A percentile compares a stretch with the other conserved stretches of the same genome.
These are phyloP conservation scores for Zosterops lateralis DNA, from an alignment of 2,113 vertebrate species.

Conservation along the genomic window DNA sequence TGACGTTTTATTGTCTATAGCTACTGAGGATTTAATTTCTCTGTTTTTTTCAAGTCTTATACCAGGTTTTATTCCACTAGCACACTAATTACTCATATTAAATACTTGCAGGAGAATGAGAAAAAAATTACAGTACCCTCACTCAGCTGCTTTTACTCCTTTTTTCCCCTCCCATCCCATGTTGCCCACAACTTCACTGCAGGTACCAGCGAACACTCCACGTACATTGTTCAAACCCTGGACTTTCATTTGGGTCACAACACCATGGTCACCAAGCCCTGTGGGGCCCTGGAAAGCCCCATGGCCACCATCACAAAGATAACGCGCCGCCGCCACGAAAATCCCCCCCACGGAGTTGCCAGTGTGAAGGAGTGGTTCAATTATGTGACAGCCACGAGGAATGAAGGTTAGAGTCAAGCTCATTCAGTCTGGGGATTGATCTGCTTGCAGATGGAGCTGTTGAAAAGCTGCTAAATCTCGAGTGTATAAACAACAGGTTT, in stretches of 20 bases:
- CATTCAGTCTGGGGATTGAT: not conserved
- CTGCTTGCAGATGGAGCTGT: not conserved
- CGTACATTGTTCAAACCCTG: constrained; percentile 94
- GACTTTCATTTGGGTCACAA: constrained; percentile 98
- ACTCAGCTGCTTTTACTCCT: not conserved
- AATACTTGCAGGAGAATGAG: not conserved
- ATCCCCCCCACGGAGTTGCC: constrained; percentile 94
- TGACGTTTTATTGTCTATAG: not conserved
- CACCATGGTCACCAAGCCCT: constrained; percentile 98
- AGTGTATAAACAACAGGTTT: not conserved
- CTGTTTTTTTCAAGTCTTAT: not conserved
- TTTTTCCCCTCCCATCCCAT: not conserved
- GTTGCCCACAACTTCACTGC: not conserved
- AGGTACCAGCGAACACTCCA: constrained; percentile 94
- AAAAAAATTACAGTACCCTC: not conserved
- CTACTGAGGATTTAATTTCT: not conserved
- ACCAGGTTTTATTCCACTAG: not conserved
- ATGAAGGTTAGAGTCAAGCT: constrained; percentile 81
- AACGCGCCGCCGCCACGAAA: constrained; percentile 92
- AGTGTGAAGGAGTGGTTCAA: constrained; percentile 98
- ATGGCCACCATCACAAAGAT: constrained; percentile 99
- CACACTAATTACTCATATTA: not conserved
- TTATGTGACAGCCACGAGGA: constrained; percentile 96
- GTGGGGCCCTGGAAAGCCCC: constrained; percentile 93
- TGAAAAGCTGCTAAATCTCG: not conserved